Conservation (phyloP, 2,113 vertebrate species). For the Rattus norvegicus region DNA sequence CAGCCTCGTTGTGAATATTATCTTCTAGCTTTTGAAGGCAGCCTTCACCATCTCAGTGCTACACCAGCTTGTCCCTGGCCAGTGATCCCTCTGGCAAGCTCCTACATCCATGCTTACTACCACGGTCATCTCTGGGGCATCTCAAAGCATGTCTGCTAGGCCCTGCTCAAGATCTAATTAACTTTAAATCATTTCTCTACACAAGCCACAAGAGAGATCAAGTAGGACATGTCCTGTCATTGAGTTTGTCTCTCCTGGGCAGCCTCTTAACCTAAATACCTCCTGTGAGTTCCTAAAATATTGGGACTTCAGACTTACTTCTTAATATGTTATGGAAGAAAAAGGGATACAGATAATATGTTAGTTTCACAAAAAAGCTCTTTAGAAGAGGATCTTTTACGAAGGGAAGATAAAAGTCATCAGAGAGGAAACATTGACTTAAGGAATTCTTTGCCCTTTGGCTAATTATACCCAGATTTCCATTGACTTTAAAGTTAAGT, state of each 20-base stretch:
- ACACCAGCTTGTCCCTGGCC: accelerated
- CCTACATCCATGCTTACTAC: neutral
- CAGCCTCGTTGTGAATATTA: neutral
- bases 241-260: neutral
- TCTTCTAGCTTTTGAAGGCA: neutral
- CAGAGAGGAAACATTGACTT: neutral
- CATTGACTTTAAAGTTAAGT: conserved; percentile 24
- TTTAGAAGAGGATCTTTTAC: conserved; percentile 13
- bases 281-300: neutral
- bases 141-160: neutral
- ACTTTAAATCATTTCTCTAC: neutral
- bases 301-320: neutral
- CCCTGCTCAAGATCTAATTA: neutral
- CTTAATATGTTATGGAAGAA: neutral
- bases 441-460: neutral
- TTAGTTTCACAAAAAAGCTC: neutral
- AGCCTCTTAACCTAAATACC: neutral
- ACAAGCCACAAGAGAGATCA: neutral
- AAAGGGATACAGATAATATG: neutral
- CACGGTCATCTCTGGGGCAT: neutral
- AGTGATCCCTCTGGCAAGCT: neutral
- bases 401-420: neutral
- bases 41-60: neutral
- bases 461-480: neutral
- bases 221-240: neutral